Percentiles rank a stretch among this genome's conserved stretches.
phyloP scores from a whole-genome alignment of 2,888 invertebrate genomes.

The Laspeyria flexula region DNA sequence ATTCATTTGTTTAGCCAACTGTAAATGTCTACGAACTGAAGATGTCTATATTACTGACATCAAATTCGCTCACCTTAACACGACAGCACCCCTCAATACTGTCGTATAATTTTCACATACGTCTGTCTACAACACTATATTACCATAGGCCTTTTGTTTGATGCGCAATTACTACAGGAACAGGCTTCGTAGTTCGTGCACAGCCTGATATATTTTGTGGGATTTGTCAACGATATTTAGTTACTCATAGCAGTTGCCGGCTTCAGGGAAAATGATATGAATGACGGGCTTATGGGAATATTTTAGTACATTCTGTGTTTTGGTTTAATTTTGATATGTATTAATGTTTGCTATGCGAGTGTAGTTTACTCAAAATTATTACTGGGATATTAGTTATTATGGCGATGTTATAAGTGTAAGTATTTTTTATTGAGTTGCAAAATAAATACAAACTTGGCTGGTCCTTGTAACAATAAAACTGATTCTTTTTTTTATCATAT shows the following conservation, averaged over 20 bases:
- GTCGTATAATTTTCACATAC: constrained; percentile 83
- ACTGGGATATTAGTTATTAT: too few species aligned
- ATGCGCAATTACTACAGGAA: constrained; percentile 68
- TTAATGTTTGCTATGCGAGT: neutral
- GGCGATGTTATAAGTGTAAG: too few species aligned
- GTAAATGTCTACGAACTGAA: too few species aligned
- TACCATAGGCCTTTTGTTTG: constrained; percentile 80
- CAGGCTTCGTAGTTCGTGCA: constrained; percentile 22
- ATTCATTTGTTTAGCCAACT: too few species aligned
- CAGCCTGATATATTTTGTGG: constrained; percentile 58
- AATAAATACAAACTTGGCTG: too few species aligned
- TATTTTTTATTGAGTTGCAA: too few species aligned
- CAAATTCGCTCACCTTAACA: constrained; percentile 38
- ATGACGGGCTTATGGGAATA: constrained; percentile 22
- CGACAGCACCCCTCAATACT: constrained; percentile 45
- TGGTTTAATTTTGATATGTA: neutral
- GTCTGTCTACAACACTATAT: constrained; percentile 78
- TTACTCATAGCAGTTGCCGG: constrained; percentile 42
- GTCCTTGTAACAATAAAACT: too few species aligned
- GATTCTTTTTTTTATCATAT: too few species aligned
- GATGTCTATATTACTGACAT: too few species aligned
- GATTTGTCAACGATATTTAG: constrained; percentile 70
- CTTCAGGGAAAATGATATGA: constrained; percentile 18
- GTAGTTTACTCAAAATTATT: neutral
- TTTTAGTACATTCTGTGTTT: constrained; percentile 6